These are phyloP conservation scores for Leptopilina syphax DNA, from an alignment of 2,888 invertebrate genomes.

Conservation along the genomic window DNA sequence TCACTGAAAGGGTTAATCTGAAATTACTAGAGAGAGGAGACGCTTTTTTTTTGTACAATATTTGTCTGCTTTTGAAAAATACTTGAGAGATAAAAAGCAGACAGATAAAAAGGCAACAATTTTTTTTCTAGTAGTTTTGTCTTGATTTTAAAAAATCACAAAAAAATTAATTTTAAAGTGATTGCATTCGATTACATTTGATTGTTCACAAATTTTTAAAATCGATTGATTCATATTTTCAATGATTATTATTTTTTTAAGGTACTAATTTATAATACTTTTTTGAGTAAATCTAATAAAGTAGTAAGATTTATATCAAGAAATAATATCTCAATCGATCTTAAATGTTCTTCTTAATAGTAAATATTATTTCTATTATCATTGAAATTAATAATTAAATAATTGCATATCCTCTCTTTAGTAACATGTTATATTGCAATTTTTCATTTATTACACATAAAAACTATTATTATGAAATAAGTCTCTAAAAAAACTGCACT, in stretches of 20 bases:
- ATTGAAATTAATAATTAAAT: neutral
- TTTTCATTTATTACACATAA: neutral
- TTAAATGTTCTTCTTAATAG: neutral
- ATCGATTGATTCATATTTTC: neutral
- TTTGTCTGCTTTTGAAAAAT: slow-evolving; percentile 5
- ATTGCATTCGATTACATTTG: slow-evolving; percentile 29
- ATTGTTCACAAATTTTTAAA: neutral
- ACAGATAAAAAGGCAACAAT: slow-evolving; percentile 2
- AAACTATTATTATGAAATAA: slow-evolving; percentile 10
- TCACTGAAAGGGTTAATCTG: slow-evolving; percentile 29
- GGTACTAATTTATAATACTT: neutral
- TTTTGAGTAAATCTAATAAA: slow-evolving; percentile 11
- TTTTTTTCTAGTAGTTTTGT: neutral
- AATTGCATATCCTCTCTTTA: slow-evolving; percentile 27
- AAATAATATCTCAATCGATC: slow-evolving; percentile 2
- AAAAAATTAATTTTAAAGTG: slow-evolving; percentile 9
- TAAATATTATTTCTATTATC: neutral
- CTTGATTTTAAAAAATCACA: slow-evolving; percentile 19
- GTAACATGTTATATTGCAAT: slow-evolving; percentile 17
- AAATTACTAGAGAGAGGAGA: slow-evolving; percentile 18
- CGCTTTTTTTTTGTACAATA: neutral
- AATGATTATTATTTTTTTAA: neutral
- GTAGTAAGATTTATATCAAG: neutral
- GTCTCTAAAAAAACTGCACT: slow-evolving; percentile 32
- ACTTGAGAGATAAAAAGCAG: neutral